phyloP scores from a whole-genome alignment of 1,140 invertebrate species.

The Idris sp. region DNA sequence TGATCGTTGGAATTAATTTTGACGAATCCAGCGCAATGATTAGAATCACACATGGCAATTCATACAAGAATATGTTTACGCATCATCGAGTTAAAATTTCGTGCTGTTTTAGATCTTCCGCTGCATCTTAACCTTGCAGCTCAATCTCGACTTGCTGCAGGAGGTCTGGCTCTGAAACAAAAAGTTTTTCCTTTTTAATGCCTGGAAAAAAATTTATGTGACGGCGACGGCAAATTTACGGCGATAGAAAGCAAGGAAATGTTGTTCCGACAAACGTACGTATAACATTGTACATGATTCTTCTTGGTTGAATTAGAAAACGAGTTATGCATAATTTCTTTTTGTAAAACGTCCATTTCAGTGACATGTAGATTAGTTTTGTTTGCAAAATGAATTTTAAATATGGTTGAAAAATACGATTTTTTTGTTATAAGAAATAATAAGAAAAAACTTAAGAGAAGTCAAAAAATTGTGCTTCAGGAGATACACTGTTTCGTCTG shows the following conservation, averaged over 20 bases:
- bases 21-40: conserved; percentile 19
- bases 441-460: conserved; percentile 3
- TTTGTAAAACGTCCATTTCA: conserved; percentile 31
- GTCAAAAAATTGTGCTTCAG: conserved; percentile 30
- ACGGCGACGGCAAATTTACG: conserved; percentile 47
- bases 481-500: conserved; percentile 23
- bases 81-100: conserved; percentile 28
- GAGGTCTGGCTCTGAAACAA: conserved; percentile 75
- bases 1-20: conserved; percentile 38
- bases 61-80: conserved; percentile 35
- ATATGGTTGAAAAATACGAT: too few species aligned
- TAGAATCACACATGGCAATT: conserved; percentile 28
- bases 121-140: conserved; percentile 63
- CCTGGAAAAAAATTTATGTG: conserved; percentile 53
- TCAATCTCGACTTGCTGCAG: conserved; percentile 76
- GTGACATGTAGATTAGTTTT: neutral
- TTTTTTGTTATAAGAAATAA: too few species aligned
- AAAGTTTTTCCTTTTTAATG: conserved; percentile 56
- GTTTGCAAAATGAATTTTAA: too few species aligned
- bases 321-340: conserved; percentile 46
- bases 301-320: conserved; percentile 34
- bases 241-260: conserved; percentile 39
- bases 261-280: conserved; percentile 47
- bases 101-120: too few species aligned
- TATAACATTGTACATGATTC: conserved; percentile 8